A percentile compares a stretch with the other conserved stretches of the same genome.
Conservation (phyloP, 2,797 vertebrate species). For the Masticophis lateralis region DNA sequence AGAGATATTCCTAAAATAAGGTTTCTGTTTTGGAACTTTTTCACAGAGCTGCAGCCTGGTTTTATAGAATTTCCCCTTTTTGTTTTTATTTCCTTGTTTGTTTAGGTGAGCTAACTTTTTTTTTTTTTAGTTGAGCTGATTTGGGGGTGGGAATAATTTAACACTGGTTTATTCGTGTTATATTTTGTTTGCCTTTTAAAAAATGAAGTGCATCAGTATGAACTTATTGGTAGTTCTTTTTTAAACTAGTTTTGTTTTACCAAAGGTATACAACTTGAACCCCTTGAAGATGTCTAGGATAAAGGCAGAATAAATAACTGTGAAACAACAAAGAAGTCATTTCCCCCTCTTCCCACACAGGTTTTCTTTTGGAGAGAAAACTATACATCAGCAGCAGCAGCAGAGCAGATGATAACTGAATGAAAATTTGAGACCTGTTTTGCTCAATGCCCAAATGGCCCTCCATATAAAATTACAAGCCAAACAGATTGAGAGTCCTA, state of each 20-base stretch:
- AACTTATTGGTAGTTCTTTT: background rate
- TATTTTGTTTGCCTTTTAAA: background rate
- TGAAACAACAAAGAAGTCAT: background rate
- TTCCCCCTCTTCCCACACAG: no score
- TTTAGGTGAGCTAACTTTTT: background rate
- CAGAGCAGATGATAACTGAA: background rate
- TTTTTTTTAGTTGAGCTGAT: no score
- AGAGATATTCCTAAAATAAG: background rate
- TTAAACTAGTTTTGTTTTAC: background rate
- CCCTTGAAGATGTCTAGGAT: background rate
- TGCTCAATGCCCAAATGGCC: background rate
- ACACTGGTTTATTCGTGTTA: background rate
- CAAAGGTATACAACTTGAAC: background rate
- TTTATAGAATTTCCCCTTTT: background rate
- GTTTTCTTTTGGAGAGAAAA: background rate
- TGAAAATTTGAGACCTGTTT: background rate
- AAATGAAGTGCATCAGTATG: background rate
- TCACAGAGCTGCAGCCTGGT: background rate
- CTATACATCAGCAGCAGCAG: background rate
- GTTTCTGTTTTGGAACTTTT: background rate
- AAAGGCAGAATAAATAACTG: slow-evolving; percentile 9
- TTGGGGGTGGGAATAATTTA: background rate
- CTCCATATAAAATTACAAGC: background rate
- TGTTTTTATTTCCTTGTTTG: background rate
- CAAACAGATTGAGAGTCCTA: background rate